Evolutionary conservation across 1,140 invertebrate genomes (phyloP), one percentile per base, ranked within the genome.

Genomic region (Acromyrmex echinatior): DNA sequence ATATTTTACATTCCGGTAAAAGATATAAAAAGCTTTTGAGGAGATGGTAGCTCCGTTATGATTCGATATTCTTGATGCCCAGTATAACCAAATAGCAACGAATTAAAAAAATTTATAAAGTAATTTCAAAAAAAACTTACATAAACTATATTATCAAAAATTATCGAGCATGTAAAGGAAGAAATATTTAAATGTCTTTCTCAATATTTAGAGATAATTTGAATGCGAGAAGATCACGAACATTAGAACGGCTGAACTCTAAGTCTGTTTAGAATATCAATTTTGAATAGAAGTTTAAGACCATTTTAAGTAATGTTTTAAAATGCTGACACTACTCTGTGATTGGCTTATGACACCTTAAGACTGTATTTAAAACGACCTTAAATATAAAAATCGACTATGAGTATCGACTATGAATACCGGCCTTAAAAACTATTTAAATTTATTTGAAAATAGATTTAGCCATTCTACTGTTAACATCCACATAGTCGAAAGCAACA

Each of bases 21-120:
- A 51, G 28, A 5, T 28, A 7, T 45, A 7, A 63, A 63, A 39
- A 39, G 39, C 39, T 66, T 63, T 51, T 66, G 12, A 28, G n/a
- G 21, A 66, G 28, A 10, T 39, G 56, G 74, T 62, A 77, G 56
- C 58, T 60, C n/a, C 14, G 14, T 60, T 21, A 60, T n/a, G 25
- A 74, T 62, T 71, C 66, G 79, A 73, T 35, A 49, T 39, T 82
- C 68, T 73, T 49, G 18, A 74, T 49, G 35, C 35, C 35, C 35
- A 70, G 10, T 81, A 39, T 81, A 70, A 70, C 14, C 62, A 25
- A 60, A 73, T 56, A 53, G 65, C 68, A 82, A 82, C 53, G 53
- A 60, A 84, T 84, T 76, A 76, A 74, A 39, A 31, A 31, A 84
- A 84, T 39, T 84, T 84, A 62, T 58, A 76, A 76, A 63, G 56